Evolutionary conservation across 1,140 invertebrate species (phyloP).

Genomic region (Musca vetustissima): DNA sequence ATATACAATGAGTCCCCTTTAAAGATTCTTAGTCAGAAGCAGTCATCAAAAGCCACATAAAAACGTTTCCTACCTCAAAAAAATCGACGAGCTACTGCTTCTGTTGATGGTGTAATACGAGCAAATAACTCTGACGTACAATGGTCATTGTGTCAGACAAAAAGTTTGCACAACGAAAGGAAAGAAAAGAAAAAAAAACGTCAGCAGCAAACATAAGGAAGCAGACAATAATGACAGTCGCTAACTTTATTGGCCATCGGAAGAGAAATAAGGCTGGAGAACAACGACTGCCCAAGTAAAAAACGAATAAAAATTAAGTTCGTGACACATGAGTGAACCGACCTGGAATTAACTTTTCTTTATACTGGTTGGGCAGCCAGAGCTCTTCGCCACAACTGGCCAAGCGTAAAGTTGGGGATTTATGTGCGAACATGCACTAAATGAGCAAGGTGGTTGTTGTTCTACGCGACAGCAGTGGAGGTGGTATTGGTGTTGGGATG

Average conservation of each 20-base stretch:
- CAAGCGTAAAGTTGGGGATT: slow-evolving; percentile 1
- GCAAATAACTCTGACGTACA: too few species aligned
- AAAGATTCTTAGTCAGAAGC: too few species aligned
- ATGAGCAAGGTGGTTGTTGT: background rate
- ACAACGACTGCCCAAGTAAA: background rate
- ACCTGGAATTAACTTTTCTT: slow-evolving; percentile 15
- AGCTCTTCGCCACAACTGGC: too few species aligned
- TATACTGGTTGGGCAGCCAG: background rate
- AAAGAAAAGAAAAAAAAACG: background rate
- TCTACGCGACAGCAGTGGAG: too few species aligned
- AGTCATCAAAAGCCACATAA: too few species aligned
- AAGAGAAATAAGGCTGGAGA: background rate
- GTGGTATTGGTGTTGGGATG: background rate
- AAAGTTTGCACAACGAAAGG: background rate
- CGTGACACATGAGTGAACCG: slow-evolving; percentile 20
- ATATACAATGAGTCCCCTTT: too few species aligned
- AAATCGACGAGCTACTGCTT: too few species aligned
- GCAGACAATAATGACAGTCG: slow-evolving; percentile 16
- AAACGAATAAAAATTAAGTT: slow-evolving; percentile 7
- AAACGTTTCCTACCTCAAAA: too few species aligned
- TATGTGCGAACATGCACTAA: slow-evolving; percentile 19
- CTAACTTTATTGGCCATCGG: background rate
- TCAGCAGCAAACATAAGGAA: slow-evolving; percentile 6
- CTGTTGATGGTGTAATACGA: too few species aligned
- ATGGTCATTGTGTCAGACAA: too few species aligned